phyloP scores from a whole-genome alignment of 2,113 vertebrate species.

The Podarcis cretensis region DNA sequence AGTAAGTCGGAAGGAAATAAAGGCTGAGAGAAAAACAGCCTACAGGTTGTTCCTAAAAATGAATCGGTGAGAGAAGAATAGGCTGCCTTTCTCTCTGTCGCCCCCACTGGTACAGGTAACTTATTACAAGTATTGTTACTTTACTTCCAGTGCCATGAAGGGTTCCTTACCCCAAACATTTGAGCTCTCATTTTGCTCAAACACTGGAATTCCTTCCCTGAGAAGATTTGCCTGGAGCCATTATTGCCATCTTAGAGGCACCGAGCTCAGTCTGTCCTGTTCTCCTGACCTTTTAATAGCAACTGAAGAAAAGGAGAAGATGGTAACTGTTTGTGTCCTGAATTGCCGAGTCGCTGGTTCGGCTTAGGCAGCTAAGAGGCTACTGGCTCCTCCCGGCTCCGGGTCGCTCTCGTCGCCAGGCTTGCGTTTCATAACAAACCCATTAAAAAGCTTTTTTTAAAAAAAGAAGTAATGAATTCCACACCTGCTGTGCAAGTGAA shows the following conservation, averaged over 20 bases:
- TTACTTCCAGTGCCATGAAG: no score
- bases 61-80: no score
- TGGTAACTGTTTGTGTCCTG: neutral
- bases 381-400: neutral
- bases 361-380: neutral
- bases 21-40: no score
- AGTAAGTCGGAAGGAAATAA: no score
- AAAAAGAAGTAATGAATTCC: slow-evolving; percentile 3
- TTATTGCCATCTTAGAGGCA: neutral
- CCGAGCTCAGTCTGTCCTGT: neutral
- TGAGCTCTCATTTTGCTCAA: no score
- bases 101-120: no score
- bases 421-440: slow-evolving; percentile 4
- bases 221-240: neutral
- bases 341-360: neutral
- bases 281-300: neutral
- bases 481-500: slow-evolving; percentile 21
- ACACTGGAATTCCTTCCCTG: neutral
- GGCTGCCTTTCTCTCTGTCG: no score
- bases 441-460: neutral
- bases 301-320: no score
- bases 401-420: neutral
- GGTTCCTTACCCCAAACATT: no score
- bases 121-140: no score
- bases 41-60: no score